These are phyloP conservation scores for Psammodynastes pulverulentus DNA, from an alignment of 2,113 vertebrate species.

Conservation along the genomic window DNA sequence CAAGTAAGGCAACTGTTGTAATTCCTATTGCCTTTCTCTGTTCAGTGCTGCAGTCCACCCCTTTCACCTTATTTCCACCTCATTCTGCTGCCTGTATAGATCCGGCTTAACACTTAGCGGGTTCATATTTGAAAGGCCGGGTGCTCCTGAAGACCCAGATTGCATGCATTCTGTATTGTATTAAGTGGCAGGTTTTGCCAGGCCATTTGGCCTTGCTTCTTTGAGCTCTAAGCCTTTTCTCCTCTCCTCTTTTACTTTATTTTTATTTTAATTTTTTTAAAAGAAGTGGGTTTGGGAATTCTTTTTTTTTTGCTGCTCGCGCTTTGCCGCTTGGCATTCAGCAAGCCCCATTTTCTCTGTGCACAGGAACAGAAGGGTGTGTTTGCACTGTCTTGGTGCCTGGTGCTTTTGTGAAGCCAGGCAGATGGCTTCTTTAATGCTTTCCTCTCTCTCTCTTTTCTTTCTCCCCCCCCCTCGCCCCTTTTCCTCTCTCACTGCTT, in stretches of 20 bases:
- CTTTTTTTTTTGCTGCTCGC: not conserved
- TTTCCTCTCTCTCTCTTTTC: slow-evolving; percentile 8
- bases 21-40: not conserved
- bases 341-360: not conserved
- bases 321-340: slow-evolving; percentile 5
- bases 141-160: not conserved
- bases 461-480: not conserved
- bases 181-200: not conserved
- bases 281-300: not conserved
- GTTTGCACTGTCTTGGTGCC: not conserved
- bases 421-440: slow-evolving; percentile 24
- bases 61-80: not conserved
- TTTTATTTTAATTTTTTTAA: not conserved
- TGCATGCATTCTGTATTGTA: not conserved
- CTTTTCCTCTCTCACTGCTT: not conserved
- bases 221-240: not conserved
- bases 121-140: not conserved
- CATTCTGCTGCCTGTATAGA: not conserved
- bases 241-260: not conserved
- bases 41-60: not conserved
- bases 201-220: not conserved
- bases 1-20: not conserved
- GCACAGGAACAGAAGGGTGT: not conserved
- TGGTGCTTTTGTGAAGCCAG: not conserved
- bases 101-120: not conserved